These are phyloP conservation scores for Pagrus major DNA, from an alignment of 2,113 vertebrate genomes.

Conservation along the genomic window DNA sequence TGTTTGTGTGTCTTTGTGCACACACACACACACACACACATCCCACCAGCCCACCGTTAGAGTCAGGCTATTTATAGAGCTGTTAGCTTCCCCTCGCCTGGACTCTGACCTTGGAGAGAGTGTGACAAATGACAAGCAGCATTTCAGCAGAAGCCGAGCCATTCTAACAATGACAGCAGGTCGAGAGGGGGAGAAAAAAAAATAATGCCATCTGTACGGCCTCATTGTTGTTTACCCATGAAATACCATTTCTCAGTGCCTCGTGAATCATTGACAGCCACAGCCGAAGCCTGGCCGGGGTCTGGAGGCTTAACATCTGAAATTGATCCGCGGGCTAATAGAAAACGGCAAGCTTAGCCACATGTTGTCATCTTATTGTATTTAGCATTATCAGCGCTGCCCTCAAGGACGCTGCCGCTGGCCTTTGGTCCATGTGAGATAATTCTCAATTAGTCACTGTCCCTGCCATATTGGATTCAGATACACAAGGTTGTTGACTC, in stretches of 20 bases:
- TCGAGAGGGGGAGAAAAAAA: slow-evolving; percentile 4
- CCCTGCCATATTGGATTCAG: slow-evolving; percentile 52
- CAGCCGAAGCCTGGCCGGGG: slow-evolving; percentile 16
- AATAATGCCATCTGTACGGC: slow-evolving; percentile 43
- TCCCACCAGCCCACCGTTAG: background rate
- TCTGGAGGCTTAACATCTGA: slow-evolving; percentile 50
- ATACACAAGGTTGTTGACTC: slow-evolving; percentile 20
- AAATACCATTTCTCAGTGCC: slow-evolving; percentile 53
- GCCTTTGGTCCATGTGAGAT: slow-evolving; percentile 41
- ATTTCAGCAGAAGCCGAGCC: slow-evolving; percentile 48
- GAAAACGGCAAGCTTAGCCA: slow-evolving; percentile 53
- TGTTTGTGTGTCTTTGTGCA: background rate
- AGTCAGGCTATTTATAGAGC: slow-evolving; percentile 65
- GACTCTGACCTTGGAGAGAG: slow-evolving; percentile 72
- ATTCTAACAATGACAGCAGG: slow-evolving; percentile 59
- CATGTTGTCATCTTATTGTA: slow-evolving; percentile 56
- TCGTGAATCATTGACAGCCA: slow-evolving; percentile 45
- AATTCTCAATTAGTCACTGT: slow-evolving; percentile 62
- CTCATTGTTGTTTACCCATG: slow-evolving; percentile 67
- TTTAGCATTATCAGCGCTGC: slow-evolving; percentile 56
- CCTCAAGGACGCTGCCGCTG: slow-evolving; percentile 30
- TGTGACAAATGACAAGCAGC: slow-evolving; percentile 66
- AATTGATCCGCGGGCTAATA: slow-evolving; percentile 56
- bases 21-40: too few relatives aligned
- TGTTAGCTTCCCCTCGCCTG: slow-evolving; percentile 51